Evolutionary conservation across 1,140 invertebrate genomes (phyloP), one percentile per base, ranked within the genome.

Genomic region (Papilio aristodemus): DNA sequence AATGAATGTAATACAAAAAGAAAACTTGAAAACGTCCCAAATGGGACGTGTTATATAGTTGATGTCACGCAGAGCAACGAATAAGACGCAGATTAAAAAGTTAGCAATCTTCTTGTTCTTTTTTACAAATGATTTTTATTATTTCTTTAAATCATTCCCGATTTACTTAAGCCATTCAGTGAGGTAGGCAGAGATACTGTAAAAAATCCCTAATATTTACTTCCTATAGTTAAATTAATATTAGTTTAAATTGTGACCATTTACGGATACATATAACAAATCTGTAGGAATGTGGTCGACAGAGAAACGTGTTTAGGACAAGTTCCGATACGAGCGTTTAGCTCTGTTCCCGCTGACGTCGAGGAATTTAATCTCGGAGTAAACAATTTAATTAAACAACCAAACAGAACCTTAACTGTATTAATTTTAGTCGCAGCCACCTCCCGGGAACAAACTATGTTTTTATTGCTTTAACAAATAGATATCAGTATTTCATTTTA

Each of bases 331-430:
- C 57, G 57, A 37, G 10, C 36, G 14, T 36, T 60, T 38, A 60
- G 36, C 14, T 60, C 58, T 59, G 14, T 32, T 36, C 57, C 27
- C 58, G 14, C 14, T 37, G 32, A 36, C 27, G 58, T 0, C n/a
- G 32, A 59, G 58, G 58, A 38, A 60, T 37, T 60, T 60, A 60
- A 60, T 60, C 58, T 60, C 58, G 14, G 58, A 60, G 58, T 37
- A 14, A 60, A 60, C 58, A 60, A 60, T 60, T 60, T 60, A 60
- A 60, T 60, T 60, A 60, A 60, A 60, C 32, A 60, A 38, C n/a
- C 27, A n/a, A 60, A 60, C 32, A 14, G 10, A 14, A 58, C 25
- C 22, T 58, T 58, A 32, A 36, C 22, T 58, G 14, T 10, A 14
- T 32, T 58, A 25, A 58, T 27, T 22, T 27, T 22, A 11, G 19